phyloP scores from a whole-genome alignment of 64 coral and sea anemone species.

The Pocillopora damicornis region DNA sequence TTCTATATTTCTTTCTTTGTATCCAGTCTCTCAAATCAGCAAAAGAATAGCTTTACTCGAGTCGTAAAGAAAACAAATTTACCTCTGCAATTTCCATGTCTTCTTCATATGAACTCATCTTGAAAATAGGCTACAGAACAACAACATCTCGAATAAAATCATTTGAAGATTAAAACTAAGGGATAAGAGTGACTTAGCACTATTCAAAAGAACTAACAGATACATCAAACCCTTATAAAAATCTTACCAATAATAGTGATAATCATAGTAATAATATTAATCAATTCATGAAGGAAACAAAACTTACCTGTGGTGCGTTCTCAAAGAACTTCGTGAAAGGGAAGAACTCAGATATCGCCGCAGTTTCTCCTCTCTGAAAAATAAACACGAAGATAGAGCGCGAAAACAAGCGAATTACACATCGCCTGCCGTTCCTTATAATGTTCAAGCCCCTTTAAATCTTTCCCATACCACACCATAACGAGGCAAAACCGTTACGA shows the following conservation, averaged over 20 bases:
- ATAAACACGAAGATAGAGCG: neutral
- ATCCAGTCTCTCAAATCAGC: no score
- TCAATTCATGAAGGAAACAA: neutral
- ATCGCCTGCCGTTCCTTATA: no score
- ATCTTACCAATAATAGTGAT: neutral
- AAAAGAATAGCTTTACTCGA: no score
- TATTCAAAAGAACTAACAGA: no score
- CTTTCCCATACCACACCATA: no score
- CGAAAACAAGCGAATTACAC: neutral
- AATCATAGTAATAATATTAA: no score
- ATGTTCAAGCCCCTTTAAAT: no score
- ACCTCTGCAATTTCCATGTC: conserved; percentile 97
- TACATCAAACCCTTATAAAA: neutral
- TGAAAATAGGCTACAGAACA: conserved; percentile 79
- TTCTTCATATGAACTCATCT: conserved; percentile 66
- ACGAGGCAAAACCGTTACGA: no score
- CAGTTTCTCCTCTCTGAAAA: conserved; percentile 75
- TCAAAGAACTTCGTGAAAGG: conserved; percentile 94
- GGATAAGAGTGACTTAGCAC: no score
- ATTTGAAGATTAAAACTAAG: no score
- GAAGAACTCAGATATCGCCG: conserved; percentile 79
- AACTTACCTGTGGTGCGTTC: conserved; percentile 88
- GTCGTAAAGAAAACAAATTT: neutral
- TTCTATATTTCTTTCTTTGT: no score
- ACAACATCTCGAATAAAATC: no score